Percentiles rank a stretch among this genome's conserved stretches.
phyloP scores from a whole-genome alignment of 2,797 vertebrate genomes.

The Huso huso region DNA sequence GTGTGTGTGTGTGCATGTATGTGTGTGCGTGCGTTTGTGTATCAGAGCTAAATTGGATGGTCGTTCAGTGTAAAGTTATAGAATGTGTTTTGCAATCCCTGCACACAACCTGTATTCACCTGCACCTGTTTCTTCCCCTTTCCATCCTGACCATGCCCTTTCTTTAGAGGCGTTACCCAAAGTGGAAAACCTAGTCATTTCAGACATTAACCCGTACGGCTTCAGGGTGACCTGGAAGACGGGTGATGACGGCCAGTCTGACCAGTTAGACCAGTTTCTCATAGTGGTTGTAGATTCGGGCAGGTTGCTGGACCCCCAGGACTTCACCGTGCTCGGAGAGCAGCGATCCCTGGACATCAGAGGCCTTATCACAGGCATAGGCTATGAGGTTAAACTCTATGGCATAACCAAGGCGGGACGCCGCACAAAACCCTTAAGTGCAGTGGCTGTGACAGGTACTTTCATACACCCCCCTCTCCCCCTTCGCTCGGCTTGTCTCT shows the following conservation, averaged over 20 bases:
- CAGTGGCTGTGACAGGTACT: constrained; percentile 91
- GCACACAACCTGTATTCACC: constrained; percentile 45
- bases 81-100: constrained; percentile 49
- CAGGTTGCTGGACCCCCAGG: constrained; percentile 87
- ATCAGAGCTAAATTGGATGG: constrained; percentile 10
- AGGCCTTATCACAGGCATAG: constrained; percentile 95
- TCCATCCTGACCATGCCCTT: constrained; percentile 41
- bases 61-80: constrained; percentile 21
- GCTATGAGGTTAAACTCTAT: constrained; percentile 89
- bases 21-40: too few species aligned
- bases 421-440: constrained; percentile 79
- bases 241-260: constrained; percentile 49
- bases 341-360: constrained; percentile 79
- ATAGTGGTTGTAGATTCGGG: constrained; percentile 89
- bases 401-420: constrained; percentile 77
- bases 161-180: constrained; percentile 79
- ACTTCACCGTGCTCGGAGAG: constrained; percentile 80
- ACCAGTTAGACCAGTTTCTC: constrained; percentile 76
- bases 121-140: constrained; percentile 29
- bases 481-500: too few species aligned
- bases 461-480: constrained; percentile 7
- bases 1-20: too few species aligned
- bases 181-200: constrained; percentile 91
- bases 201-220: constrained; percentile 81
- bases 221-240: constrained; percentile 85